phyloP scores from a whole-genome alignment of 2,888 invertebrate species.

The Acholoe squamosa region DNA sequence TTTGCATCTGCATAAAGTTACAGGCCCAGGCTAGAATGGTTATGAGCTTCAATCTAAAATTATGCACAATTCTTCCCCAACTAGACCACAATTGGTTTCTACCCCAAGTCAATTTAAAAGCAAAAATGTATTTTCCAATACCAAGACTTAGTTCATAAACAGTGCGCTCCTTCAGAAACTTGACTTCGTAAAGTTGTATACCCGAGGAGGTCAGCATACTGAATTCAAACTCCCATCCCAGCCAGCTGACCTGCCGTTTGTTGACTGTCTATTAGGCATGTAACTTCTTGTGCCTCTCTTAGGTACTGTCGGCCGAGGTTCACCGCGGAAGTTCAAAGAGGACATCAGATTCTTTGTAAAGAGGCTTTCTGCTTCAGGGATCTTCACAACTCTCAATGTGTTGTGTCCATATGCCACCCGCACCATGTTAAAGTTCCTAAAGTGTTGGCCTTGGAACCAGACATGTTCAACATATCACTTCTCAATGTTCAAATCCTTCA shows the following conservation, averaged over 20 bases:
- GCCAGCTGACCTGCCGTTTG: constrained; percentile 75
- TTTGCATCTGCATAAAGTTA: too few relatives aligned
- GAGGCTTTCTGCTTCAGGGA: background rate
- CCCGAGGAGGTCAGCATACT: constrained; percentile 75
- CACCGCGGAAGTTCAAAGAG: background rate
- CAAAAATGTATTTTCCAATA: too few relatives aligned
- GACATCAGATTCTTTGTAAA: background rate
- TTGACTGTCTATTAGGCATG: constrained; percentile 76
- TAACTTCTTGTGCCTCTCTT: constrained; percentile 73
- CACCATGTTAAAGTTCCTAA: constrained; percentile 46
- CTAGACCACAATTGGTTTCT: too few relatives aligned
- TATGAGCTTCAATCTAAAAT: too few relatives aligned
- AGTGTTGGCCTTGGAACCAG: constrained; percentile 60
- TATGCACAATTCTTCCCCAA: too few relatives aligned
- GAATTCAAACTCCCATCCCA: constrained; percentile 78
- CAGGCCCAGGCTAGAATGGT: too few relatives aligned
- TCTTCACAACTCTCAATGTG: background rate
- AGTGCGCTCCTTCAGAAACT: constrained; percentile 24
- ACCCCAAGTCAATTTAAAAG: too few relatives aligned
- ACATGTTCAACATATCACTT: constrained; percentile 60
- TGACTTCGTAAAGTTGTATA: constrained; percentile 66
- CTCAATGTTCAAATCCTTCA: background rate
- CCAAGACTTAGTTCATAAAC: constrained; percentile 40
- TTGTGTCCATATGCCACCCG: background rate
- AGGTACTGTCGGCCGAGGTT: background rate